Base-by-base conservation (phyloP, 1,140 invertebrate genomes). In the Diploscapter pachys region DNA sequence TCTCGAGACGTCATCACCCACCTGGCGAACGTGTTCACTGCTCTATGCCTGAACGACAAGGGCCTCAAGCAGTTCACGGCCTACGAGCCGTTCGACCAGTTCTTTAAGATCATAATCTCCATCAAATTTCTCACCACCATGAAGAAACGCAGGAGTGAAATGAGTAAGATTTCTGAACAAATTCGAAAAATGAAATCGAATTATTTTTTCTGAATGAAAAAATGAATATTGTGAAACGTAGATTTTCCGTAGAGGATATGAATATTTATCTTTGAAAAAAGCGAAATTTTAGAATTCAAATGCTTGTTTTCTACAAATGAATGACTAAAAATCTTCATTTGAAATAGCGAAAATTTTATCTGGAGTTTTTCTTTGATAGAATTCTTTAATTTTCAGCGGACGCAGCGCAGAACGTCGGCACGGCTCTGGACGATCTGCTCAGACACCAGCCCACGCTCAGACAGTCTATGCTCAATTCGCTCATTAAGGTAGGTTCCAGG, bases 371-470 rank as follows among this genome's bases (percentile, higher is more conserved):
- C 31, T 31, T 31, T 31, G 31, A 31, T 31, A 31, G 31, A 31
- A 31, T 31, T 31, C 31, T 31, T 31, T 31, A 11, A 54, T 13
- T 13, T 80, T 68, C 49, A 86, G 87, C 86, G 31, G 93, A 94
- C 82, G 94, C 93, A n/a, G 92, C 93, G 3, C 91, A 91, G 51
- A 94, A 92, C 88, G 86, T 95, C n/a, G 93, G 93, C 49, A 93
- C 92, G 87, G 92, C 93, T 2, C 93, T 95, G 92, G 93, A 95
- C 86, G 93, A 95, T 85, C 82, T 95, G 2, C 94, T 95, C 91
- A 89, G 93, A 75, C 93, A 95, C 86, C 93, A 95, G 85, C 93
- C 93, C 0, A 92, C 91, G 75, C 86, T 95, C 11, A 90, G 92
- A 85, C 87, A 89, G 5, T 91, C 92, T 82, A 93, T 93, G 4